Base-by-base conservation (phyloP, 2,797 vertebrate species). In the Sylvia borin region DNA sequence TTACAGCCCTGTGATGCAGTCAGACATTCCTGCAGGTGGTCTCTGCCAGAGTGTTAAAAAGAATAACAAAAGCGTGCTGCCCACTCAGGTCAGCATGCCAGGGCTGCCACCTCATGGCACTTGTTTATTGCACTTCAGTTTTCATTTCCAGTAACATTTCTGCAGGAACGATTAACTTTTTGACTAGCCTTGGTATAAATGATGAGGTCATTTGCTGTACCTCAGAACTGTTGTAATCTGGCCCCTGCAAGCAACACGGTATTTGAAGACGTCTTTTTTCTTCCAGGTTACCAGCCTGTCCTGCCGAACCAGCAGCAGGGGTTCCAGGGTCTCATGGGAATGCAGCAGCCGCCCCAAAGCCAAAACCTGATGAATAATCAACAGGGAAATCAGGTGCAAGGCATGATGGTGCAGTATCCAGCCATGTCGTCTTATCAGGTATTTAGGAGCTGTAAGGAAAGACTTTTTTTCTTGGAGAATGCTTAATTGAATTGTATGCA, bases 351-450 rank as follows among this genome's bases (percentile, higher is more conserved):
- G 0, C 97, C 98, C 75, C 98, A 98, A 96, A 97, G 96, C 96
- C 99, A 98, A 97, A 98, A 84, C 50, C 85, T 98, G 97, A 97
- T 98, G 96, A 97, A 90, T 96, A 98, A 81, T 97, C 98, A 98
- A 86, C 98, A 98, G 95, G 98, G 97, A 97, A 96, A 97, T 94
- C 98, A 98, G 95, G 97, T 98, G 74, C 98, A 98, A 95, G 97
- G 98, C 79, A 97, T 99, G 96, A 97, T 99, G 98, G 98, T 99
- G 93, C 97, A 98, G 94, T 99, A 99, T 97, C 96, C 99, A 95
- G 94, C 98, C 45, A 98, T 99, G 96, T 98, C 98, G 51, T 98
- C 99, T 97, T 99, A 99, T 98, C 99, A 99, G 98, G 96, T 98
- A 96, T 70, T 53, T 32, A 26, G 64, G 38, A 90, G 47, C 36